Evolutionary conservation across 2,888 invertebrate genomes (phyloP), one percentile per base, ranked within the genome.

Genomic region (Octodonta nipae): DNA sequence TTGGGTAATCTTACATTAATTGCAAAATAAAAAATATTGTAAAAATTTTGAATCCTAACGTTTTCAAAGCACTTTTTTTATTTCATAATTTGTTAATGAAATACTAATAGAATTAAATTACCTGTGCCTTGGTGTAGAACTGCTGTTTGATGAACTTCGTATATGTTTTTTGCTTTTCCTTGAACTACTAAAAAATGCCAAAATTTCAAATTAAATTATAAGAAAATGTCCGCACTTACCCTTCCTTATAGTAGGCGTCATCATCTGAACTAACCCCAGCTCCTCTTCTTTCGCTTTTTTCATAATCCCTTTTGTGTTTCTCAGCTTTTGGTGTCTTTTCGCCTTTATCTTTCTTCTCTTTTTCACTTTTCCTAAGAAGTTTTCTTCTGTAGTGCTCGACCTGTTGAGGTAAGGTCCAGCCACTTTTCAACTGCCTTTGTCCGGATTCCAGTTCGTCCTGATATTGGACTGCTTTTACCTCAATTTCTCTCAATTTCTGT

Each of bases 401-500:
- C 66, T 93, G 91, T 54, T 85, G 80, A 27, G 71, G 62, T 41
- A 86, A 66, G 5, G 78, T 70, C 72, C 85, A 81, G 4, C 77
- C 84, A 29, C 74, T 61, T 48, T 84, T 79, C 13, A 81, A 56
- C 17, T 71, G 69, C 36, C 82, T 69, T 49, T 75, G 71, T 1
- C 92, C 92, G 2, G 79, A 78, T 65, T 95, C 95, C 47, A 95
- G 61, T 60, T 93, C 93, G 66, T 95, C 95, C 61, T 91, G 89
- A 67, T 91, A 95, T 58, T 87, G 85, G 66, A 95, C 73, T 32
- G 88, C 86, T 65, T 89, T 88, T 45, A 93, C 77, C 67, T 96
- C 96, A 50, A 98, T 86, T 60, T 95, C 93, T 13, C 95, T 71
- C 35, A 88, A 61, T 51, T 78, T 75, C 43, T 70, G 73, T 27